Percentiles rank a stretch among this genome's conserved stretches.
These are phyloP conservation scores for Sepioteuthis lessoniana DNA, from an alignment of 2,888 invertebrate species.

Conservation along the genomic window DNA sequence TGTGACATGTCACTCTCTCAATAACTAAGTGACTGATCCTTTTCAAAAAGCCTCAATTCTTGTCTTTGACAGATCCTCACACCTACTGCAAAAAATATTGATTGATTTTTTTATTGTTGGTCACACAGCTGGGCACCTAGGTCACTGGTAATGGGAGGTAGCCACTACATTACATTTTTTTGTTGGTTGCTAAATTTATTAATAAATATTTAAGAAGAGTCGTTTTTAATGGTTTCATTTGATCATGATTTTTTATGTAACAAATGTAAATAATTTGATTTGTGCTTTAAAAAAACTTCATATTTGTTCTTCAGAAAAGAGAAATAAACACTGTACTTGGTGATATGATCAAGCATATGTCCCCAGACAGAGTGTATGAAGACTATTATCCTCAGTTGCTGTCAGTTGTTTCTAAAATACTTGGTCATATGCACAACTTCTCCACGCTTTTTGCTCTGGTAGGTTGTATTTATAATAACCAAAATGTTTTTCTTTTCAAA, in stretches of 20 bases:
- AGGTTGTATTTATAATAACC: conserved; percentile 60
- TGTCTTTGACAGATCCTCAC: too few relatives aligned
- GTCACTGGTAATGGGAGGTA: too few relatives aligned
- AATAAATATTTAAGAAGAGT: not conserved
- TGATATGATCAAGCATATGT: conserved; percentile 89
- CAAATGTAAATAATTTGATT: not conserved
- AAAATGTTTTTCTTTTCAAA: not conserved
- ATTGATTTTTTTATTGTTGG: too few relatives aligned
- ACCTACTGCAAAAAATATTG: too few relatives aligned
- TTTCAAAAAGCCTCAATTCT: too few relatives aligned
- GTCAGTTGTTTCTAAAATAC: conserved; percentile 77
- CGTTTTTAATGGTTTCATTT: not conserved
- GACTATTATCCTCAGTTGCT: conserved; percentile 87
- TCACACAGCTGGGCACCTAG: too few relatives aligned
- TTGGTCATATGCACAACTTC: conserved; percentile 85
- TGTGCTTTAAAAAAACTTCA: too few relatives aligned
- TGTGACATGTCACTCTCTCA: too few relatives aligned
- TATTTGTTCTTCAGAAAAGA: conserved; percentile 79
- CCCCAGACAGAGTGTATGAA: conserved; percentile 85
- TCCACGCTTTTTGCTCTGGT: conserved; percentile 88
- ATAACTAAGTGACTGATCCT: too few relatives aligned
- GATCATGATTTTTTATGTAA: not conserved
- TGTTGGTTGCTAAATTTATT: not conserved
- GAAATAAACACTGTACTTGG: conserved; percentile 90
- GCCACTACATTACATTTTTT: too few relatives aligned